phyloP scores from a whole-genome alignment of 2,888 invertebrate genomes.

The Hecatera dysodea region DNA sequence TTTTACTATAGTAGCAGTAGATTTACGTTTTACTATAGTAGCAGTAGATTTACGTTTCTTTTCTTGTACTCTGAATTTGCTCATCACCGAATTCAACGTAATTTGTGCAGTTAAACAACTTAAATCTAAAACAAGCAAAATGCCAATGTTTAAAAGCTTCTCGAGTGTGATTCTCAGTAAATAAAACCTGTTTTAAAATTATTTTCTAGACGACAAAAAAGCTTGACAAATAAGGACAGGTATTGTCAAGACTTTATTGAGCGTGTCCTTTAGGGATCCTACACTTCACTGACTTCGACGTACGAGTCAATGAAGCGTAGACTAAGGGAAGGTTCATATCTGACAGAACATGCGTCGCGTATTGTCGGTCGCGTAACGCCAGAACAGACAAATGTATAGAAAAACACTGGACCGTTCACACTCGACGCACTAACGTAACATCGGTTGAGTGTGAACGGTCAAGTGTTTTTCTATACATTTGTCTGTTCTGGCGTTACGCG shows the following conservation, averaged over 20 bases:
- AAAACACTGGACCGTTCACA: too few relatives aligned
- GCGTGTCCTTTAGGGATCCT: not conserved
- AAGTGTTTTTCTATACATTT: too few relatives aligned
- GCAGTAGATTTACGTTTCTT: not conserved
- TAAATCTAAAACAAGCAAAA: constrained; percentile 11
- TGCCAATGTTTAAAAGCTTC: not conserved
- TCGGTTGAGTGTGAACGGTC: too few relatives aligned
- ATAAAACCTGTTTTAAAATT: constrained; percentile 25
- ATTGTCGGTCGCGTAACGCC: too few relatives aligned
- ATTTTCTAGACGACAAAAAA: not conserved
- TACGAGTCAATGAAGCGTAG: too few relatives aligned
- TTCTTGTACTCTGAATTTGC: not conserved
- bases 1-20: too few relatives aligned
- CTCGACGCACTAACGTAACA: too few relatives aligned
- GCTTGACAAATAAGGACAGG: constrained; percentile 17
- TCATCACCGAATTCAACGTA: not conserved
- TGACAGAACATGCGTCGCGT: too few relatives aligned
- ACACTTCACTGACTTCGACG: not conserved
- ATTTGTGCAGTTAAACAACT: not conserved
- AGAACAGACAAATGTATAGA: too few relatives aligned
- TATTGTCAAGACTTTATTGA: constrained; percentile 14
- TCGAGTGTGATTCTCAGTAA: constrained; percentile 14
- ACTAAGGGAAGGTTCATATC: too few relatives aligned
- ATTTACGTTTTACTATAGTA: too few relatives aligned
- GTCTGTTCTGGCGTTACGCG: too few relatives aligned